Conservation (phyloP, 2,113 vertebrate genomes). For the Actinemys pallida region DNA sequence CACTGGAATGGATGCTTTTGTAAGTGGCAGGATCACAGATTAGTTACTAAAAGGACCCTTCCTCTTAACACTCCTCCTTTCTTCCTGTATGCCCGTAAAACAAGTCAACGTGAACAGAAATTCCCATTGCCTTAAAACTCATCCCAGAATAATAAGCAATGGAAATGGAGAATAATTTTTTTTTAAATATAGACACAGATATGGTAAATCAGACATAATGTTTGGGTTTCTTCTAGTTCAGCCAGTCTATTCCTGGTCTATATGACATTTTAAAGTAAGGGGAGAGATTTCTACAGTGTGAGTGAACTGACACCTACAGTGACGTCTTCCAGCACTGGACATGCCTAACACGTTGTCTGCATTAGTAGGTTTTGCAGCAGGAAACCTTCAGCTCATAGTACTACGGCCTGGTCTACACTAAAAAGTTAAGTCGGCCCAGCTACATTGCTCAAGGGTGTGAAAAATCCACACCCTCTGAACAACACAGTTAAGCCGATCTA, state of each 20-base stretch:
- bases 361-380: neutral
- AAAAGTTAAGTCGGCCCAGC: too few relatives aligned
- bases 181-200: neutral
- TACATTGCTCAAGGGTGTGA: too few relatives aligned
- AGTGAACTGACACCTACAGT: neutral
- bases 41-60: constrained; percentile 7
- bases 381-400: neutral
- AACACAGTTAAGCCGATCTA: too few relatives aligned
- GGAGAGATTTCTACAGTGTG: neutral
- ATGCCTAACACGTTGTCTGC: neutral
- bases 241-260: neutral
- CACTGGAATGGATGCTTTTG: neutral
- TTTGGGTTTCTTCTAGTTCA: neutral
- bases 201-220: neutral
- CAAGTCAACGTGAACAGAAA: neutral
- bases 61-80: neutral
- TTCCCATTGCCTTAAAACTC: neutral
- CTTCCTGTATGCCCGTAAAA: neutral
- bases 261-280: neutral
- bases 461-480: neutral
- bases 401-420: neutral
- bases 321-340: neutral
- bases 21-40: neutral
- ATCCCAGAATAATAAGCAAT: neutral
- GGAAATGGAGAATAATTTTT: neutral